These are phyloP conservation scores for Eleutherodactylus coqui DNA, from an alignment of 2,797 vertebrate species.

Conservation along the genomic window DNA sequence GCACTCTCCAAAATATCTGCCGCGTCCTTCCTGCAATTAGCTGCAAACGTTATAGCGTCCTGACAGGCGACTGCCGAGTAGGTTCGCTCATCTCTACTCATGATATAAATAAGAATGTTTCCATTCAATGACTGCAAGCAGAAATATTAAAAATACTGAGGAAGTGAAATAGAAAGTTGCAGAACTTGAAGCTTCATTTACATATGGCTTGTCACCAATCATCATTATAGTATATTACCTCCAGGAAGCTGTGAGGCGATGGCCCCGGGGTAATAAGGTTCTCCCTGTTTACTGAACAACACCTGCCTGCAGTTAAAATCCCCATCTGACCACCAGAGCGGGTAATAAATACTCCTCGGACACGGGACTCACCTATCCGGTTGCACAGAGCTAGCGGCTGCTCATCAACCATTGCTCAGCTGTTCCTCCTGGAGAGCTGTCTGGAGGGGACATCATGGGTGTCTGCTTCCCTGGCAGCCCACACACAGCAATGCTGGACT, in stretches of 20 bases:
- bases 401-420: constrained; percentile 57
- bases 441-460: constrained; percentile 26
- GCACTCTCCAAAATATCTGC: no score
- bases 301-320: constrained; percentile 48
- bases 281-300: constrained; percentile 29
- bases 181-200: neutral
- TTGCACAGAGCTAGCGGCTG: neutral
- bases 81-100: no score
- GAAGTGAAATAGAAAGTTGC: neutral
- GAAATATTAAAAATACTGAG: neutral
- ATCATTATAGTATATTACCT: neutral
- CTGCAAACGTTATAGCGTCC: no score
- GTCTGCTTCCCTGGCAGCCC: neutral
- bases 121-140: neutral
- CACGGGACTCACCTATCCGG: constrained; percentile 22
- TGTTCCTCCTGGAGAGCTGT: constrained; percentile 42
- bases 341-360: constrained; percentile 40
- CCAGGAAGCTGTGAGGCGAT: neutral
- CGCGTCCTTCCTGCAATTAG: no score
- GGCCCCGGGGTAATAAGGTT: neutral
- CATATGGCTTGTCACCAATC: neutral
- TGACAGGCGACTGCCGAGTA: no score
- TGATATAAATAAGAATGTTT: no score
- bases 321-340: constrained; percentile 51
- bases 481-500: constrained; percentile 31